phyloP scores from a whole-genome alignment of 2,113 vertebrate species.

The Todiramphus chloris region DNA sequence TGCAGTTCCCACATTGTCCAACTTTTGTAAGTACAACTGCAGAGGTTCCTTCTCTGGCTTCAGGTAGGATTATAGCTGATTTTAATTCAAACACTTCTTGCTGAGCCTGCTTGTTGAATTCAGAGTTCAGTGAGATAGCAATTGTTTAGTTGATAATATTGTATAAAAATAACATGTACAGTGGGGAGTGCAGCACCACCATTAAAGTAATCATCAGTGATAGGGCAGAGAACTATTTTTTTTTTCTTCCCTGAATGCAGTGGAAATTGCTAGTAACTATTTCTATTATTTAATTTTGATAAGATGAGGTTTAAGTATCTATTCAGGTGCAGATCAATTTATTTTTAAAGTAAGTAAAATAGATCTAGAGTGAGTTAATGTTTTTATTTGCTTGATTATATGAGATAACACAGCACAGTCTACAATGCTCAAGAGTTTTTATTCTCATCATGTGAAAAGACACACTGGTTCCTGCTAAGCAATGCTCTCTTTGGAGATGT shows the following conservation, averaged over 20 bases:
- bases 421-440: not conserved
- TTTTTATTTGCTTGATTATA: slow-evolving; percentile 8
- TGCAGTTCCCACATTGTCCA: not conserved
- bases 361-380: not conserved
- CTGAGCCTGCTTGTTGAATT: not conserved
- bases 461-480: not conserved
- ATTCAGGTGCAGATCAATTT: not conserved
- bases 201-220: not conserved
- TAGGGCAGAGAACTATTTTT: not conserved
- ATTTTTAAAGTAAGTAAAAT: not conserved
- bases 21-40: not conserved
- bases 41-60: not conserved
- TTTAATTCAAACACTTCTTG: not conserved
- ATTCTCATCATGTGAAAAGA: not conserved
- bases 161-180: not conserved
- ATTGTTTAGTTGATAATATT: not conserved
- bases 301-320: not conserved
- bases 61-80: not conserved
- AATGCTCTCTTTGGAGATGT: not conserved
- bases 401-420: not conserved
- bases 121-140: not conserved
- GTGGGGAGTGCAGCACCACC: not conserved
- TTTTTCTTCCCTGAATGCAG: not conserved
- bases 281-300: not conserved
- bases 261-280: not conserved